Conservation (phyloP, 2,888 invertebrate species). For the Biston stratarius region DNA sequence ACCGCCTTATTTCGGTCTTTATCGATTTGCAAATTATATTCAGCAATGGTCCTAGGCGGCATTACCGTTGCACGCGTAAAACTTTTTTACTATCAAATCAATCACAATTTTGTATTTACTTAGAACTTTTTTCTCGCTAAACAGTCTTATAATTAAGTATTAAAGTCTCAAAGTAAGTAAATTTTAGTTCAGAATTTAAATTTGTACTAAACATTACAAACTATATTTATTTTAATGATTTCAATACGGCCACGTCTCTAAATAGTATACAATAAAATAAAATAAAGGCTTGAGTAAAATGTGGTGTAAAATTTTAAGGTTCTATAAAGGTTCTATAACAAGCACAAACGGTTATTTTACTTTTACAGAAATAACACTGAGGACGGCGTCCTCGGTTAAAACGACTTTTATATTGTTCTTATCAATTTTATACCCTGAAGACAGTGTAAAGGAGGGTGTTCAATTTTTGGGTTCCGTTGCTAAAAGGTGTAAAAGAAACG, state of each 20-base stretch:
- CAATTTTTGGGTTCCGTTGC: constrained; percentile 32
- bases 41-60: too few species aligned
- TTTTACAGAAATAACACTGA: constrained; percentile 36
- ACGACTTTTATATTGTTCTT: constrained; percentile 49
- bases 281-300: constrained; percentile 30
- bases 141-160: too few species aligned
- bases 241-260: not conserved
- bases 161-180: not conserved
- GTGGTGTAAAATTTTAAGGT: constrained; percentile 36
- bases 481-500: constrained; percentile 4
- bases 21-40: too few species aligned
- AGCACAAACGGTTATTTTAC: constrained; percentile 37
- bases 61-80: too few species aligned
- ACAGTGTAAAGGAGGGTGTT: constrained; percentile 48
- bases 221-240: constrained; percentile 2
- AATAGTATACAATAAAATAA: constrained; percentile 21
- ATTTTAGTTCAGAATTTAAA: not conserved
- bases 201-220: not conserved
- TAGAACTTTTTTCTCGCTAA: too few species aligned
- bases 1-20: too few species aligned
- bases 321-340: constrained; percentile 34
- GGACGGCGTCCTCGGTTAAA: constrained; percentile 34
- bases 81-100: too few species aligned
- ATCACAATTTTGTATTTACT: too few species aligned
- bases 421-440: constrained; percentile 57